Conservation (phyloP, 2,797 vertebrate species). For the Hippopotamyrus pictus region DNA sequence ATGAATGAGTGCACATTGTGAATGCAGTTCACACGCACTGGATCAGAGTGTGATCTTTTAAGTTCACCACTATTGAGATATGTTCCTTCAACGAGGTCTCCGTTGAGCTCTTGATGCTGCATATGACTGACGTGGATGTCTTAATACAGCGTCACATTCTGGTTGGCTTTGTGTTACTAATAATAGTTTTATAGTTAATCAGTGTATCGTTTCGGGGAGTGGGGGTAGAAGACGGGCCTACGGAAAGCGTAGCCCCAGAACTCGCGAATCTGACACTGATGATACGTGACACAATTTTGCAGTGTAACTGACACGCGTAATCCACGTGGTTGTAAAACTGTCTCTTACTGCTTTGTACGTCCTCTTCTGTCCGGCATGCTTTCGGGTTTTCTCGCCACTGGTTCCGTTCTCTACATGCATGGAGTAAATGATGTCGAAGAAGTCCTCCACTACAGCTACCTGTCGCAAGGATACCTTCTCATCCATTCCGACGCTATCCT, state of each 20-base stretch:
- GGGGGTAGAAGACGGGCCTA: not conserved
- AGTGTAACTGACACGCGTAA: not conserved
- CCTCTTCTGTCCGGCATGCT: conserved; percentile 76
- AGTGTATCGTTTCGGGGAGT: not conserved
- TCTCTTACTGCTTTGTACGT: conserved; percentile 72
- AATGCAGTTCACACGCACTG: not conserved
- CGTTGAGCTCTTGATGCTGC: not conserved
- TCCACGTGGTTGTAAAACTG: not conserved
- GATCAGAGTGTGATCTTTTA: not conserved
- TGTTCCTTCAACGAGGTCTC: not conserved
- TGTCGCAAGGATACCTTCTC: conserved; percentile 71
- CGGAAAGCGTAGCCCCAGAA: not conserved
- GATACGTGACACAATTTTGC: not conserved
- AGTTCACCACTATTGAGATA: not conserved
- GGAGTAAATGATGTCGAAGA: conserved; percentile 78
- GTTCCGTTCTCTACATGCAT: conserved; percentile 77
- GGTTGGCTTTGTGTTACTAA: not conserved
- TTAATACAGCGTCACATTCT: not conserved
- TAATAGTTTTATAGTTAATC: not conserved
- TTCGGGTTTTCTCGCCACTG: conserved; percentile 75
- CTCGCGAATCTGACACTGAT: not conserved
- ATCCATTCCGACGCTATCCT: conserved; percentile 72
- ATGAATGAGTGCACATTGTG: not conserved
- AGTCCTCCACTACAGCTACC: conserved; percentile 74
- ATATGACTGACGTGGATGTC: not conserved